Conservation (phyloP, 2,888 invertebrate genomes). For the Agriopis aurantiaria region DNA sequence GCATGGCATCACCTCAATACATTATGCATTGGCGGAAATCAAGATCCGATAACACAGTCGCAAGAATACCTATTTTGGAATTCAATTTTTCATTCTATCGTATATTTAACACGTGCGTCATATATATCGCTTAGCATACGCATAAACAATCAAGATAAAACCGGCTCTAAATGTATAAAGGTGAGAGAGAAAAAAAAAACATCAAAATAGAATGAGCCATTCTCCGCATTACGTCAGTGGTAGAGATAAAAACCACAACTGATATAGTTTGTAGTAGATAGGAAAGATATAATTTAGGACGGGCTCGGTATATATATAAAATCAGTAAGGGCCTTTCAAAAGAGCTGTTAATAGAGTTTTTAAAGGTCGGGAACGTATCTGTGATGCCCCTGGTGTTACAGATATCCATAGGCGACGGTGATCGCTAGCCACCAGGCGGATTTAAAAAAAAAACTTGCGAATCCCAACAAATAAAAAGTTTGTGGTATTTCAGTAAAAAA, state of each 20-base stretch:
- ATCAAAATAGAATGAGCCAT: constrained; percentile 13
- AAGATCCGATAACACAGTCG: constrained; percentile 13
- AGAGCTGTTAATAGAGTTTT: too few species aligned
- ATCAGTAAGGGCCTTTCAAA: constrained; percentile 15
- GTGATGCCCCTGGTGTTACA: too few species aligned
- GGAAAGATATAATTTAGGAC: constrained; percentile 18
- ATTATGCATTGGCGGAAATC: constrained; percentile 29
- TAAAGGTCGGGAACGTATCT: too few species aligned
- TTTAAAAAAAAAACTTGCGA: too few species aligned
- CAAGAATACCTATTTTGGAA: constrained; percentile 17
- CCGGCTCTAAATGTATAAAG: constrained; percentile 1
- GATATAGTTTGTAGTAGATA: constrained; percentile 28
- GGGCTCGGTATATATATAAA: not conserved
- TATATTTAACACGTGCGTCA: constrained; percentile 8
- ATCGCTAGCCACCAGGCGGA: too few species aligned
- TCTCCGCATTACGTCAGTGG: constrained; percentile 22
- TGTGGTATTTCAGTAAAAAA: too few species aligned
- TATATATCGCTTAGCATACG: constrained; percentile 8
- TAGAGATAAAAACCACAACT: constrained; percentile 31
- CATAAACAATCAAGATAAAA: constrained; percentile 14
- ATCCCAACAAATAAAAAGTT: too few species aligned
- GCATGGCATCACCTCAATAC: constrained; percentile 15
- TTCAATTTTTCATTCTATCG: constrained; percentile 9
- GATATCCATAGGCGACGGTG: too few species aligned
- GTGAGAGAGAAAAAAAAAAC: constrained; percentile 9